Conservation (phyloP, 2,888 invertebrate species). For the Brenthis hecate region DNA sequence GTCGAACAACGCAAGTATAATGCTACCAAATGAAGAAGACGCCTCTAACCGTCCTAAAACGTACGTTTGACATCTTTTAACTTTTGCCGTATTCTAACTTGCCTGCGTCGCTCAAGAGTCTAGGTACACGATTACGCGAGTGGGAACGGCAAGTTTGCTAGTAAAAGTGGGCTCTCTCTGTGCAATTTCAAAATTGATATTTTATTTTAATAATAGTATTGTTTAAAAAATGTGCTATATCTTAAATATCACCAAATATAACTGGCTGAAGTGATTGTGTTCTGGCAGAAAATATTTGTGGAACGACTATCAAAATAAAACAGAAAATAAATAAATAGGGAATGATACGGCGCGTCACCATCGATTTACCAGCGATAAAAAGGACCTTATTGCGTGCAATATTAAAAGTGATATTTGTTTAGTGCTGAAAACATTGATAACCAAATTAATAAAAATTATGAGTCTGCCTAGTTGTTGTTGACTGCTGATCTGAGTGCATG, state of each 20-base stretch:
- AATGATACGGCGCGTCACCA: constrained; percentile 57
- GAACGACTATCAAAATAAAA: constrained; percentile 71
- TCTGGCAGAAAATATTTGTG: constrained; percentile 44
- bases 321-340: constrained; percentile 79
- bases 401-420: constrained; percentile 57
- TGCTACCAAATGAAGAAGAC: constrained; percentile 62
- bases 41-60: constrained; percentile 37
- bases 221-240: constrained; percentile 8
- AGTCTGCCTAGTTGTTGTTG: constrained; percentile 52
- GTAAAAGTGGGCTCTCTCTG: constrained; percentile 69
- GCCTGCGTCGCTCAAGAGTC: constrained; percentile 78
- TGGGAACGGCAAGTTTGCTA: constrained; percentile 63
- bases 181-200: constrained; percentile 36
- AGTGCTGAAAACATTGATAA: constrained; percentile 45
- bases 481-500: constrained; percentile 54
- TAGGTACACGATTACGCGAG: constrained; percentile 77
- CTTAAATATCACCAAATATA: constrained; percentile 35
- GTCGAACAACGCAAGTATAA: constrained; percentile 76
- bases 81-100: constrained; percentile 60
- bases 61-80: constrained; percentile 40
- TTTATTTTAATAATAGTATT: constrained; percentile 27
- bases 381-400: constrained; percentile 57
- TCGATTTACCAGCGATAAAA: constrained; percentile 49
- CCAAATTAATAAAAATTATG: constrained; percentile 61
- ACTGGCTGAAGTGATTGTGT: constrained; percentile 20